A percentile compares a stretch with the other conserved stretches of the same genome.
These are phyloP conservation scores for Tor tambroides DNA, from an alignment of 2,113 vertebrate genomes.

Conservation along the genomic window DNA sequence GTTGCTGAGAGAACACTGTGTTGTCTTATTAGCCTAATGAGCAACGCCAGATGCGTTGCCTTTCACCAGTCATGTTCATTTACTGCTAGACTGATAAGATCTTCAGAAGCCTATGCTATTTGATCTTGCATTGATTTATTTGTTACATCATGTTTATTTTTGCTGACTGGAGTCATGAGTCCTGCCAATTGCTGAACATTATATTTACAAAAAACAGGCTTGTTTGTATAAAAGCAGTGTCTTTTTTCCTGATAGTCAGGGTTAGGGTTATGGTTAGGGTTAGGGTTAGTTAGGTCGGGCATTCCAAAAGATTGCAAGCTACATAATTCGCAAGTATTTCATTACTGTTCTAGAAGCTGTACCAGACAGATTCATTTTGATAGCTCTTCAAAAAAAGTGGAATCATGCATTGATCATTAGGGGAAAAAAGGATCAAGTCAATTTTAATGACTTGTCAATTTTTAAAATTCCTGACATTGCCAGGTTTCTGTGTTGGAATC, in stretches of 20 bases:
- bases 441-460: too few species aligned
- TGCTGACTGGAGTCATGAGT: background rate
- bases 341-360: background rate
- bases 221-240: too few species aligned
- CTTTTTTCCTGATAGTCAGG: background rate
- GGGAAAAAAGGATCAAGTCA: too few species aligned
- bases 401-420: too few species aligned
- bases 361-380: background rate
- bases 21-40: constrained; percentile 50
- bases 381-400: background rate
- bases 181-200: background rate
- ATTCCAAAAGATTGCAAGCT: background rate
- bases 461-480: background rate
- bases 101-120: background rate
- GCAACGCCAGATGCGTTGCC: constrained; percentile 12
- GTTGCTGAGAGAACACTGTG: constrained; percentile 27
- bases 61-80: constrained; percentile 26
- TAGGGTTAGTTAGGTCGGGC: too few species aligned
- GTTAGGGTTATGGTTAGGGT: too few species aligned
- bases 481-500: background rate
- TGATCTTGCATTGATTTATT: background rate
- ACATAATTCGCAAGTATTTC: background rate
- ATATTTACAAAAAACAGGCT: background rate
- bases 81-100: background rate
- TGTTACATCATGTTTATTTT: background rate